phyloP scores from a whole-genome alignment of 2,797 vertebrate genomes.

The Gymnodraco acuticeps region DNA sequence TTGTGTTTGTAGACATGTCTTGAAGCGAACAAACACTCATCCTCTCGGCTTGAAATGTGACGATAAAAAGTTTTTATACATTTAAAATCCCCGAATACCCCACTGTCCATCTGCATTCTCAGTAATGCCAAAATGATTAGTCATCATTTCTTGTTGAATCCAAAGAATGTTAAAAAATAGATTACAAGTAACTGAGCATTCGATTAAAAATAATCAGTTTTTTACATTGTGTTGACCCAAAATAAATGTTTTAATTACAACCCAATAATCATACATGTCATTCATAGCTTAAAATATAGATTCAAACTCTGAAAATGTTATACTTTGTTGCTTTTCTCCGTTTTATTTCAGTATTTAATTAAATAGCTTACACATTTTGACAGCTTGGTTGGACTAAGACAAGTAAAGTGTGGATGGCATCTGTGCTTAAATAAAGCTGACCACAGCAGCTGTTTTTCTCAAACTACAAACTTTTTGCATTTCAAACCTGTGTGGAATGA shows the following conservation, averaged over 20 bases:
- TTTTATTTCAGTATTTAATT: neutral
- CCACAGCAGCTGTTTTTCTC: conserved; percentile 3
- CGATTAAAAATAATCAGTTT: neutral
- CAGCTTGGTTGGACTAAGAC: neutral
- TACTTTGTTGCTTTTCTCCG: neutral
- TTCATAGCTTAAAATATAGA: neutral
- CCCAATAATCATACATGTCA: neutral
- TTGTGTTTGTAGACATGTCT: conserved; percentile 21
- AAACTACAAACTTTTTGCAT: neutral
- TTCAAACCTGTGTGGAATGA: conserved; percentile 15
- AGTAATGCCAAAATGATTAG: neutral
- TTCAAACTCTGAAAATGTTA: neutral
- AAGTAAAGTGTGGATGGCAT: neutral
- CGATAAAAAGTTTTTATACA: neutral
- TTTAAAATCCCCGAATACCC: neutral
- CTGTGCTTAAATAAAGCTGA: too few relatives aligned
- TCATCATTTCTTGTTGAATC: neutral
- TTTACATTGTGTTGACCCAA: neutral
- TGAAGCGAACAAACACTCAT: conserved; percentile 9
- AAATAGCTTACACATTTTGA: neutral
- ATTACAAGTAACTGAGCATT: neutral
- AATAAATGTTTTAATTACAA: too few relatives aligned
- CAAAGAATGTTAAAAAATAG: neutral
- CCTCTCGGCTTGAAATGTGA: conserved; percentile 26
- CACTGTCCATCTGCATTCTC: neutral